These are phyloP conservation scores for Pterocles orientalis DNA, from an alignment of 2,113 vertebrate species.

Conservation along the genomic window DNA sequence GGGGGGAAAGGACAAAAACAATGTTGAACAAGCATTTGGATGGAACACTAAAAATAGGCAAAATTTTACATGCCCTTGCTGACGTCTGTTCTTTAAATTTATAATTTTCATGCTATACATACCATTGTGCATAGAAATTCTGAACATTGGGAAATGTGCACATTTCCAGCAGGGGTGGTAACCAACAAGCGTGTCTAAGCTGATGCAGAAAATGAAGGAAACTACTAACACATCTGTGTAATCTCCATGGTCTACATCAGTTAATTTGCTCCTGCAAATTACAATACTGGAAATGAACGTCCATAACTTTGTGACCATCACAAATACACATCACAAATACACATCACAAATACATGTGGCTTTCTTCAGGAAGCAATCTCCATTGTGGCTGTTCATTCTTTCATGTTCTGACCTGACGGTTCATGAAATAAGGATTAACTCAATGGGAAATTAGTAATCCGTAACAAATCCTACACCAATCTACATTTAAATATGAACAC, in stretches of 20 bases:
- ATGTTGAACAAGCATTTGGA: background rate
- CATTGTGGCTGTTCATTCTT: background rate
- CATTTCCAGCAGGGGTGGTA: background rate
- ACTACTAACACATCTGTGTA: background rate
- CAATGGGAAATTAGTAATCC: background rate
- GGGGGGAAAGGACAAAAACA: background rate
- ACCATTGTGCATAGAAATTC: background rate
- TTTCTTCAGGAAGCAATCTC: background rate
- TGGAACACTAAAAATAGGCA: background rate
- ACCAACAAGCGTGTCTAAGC: background rate
- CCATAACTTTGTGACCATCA: background rate
- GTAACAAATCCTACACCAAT: background rate
- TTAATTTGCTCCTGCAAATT: background rate
- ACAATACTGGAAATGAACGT: background rate
- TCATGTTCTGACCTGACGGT: background rate
- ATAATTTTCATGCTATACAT: background rate
- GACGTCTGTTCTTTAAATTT: background rate
- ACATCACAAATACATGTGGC: background rate
- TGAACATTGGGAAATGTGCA: background rate
- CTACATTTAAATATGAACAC: background rate
- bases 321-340: background rate
- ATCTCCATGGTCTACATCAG: background rate
- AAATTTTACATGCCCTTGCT: background rate
- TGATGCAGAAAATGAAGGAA: background rate
- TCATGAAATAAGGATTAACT: background rate